Conservation (phyloP, 2,888 invertebrate genomes). For the Philereme transversata region DNA sequence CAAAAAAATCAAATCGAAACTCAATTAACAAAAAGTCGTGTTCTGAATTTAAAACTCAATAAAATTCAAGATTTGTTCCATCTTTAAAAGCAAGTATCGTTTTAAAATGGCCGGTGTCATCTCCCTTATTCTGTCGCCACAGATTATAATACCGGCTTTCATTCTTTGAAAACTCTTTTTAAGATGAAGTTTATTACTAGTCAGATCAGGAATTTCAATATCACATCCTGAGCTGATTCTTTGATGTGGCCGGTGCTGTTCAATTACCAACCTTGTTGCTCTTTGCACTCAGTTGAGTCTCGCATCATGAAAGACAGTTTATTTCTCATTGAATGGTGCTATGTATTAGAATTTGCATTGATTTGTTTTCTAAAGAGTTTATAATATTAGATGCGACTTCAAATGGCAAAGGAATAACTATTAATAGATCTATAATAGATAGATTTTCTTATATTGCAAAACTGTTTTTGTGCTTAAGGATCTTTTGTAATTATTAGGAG, state of each 20-base stretch:
- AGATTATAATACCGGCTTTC: constrained; percentile 37
- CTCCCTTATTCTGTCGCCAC: constrained; percentile 37
- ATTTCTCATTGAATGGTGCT: constrained; percentile 11
- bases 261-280: constrained; percentile 23
- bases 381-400: constrained; percentile 6
- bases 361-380: constrained; percentile 22
- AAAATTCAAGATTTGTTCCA: constrained; percentile 31
- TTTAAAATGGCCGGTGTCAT: constrained; percentile 36
- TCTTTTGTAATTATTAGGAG: background rate
- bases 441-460: background rate
- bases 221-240: constrained; percentile 77
- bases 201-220: constrained; percentile 82
- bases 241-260: constrained; percentile 66
- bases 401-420: constrained; percentile 1
- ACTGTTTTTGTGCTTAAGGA: background rate
- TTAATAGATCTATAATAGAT: background rate
- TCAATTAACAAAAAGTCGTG: constrained; percentile 23
- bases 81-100: constrained; percentile 33
- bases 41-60: constrained; percentile 32
- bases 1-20: background rate
- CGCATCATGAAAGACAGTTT: background rate
- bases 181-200: constrained; percentile 78
- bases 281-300: background rate
- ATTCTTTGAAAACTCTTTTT: constrained; percentile 40
- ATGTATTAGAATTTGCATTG: constrained; percentile 28